Evolutionary conservation across 1,140 invertebrate species (phyloP), one percentile per base, ranked within the genome.

Genomic region (Drosophila lini): DNA sequence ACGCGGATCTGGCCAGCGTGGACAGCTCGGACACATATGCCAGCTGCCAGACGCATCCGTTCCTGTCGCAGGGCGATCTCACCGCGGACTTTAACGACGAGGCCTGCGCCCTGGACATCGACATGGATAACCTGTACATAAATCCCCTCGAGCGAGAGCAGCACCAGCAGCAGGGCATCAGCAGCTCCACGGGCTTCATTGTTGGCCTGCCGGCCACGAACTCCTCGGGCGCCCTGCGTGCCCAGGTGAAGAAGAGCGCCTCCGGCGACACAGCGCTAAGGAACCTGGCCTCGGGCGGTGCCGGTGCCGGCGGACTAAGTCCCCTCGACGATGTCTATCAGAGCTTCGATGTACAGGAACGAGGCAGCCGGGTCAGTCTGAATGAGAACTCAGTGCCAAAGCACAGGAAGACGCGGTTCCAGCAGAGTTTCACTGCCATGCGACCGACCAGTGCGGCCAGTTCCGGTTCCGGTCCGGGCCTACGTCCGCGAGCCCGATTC

Each of bases 11-110:
- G 65, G 96, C 95, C 56, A 96, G 95, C 90, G 94, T 97, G 44
- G 96, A 97, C 86, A 97, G 96, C 82, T 97, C 96, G 32, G 98
- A 98, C 93, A 99, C 98, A 60, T 99, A 97, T 93, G 97, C 97
- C 91, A 98, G 97, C 93, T 99, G 98, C 94, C 96, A 97, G 94
- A 98, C 98, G 74, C 97, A 98, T 94, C 97, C 97, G 81, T 98
- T 97, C 93, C 95, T 96, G 92, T 98, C 97, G 81, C 94, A 96
- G 93, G 96, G 95, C 81, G 96, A 97, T 93, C 94, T 97, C 81
- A 95, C 96, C 53, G 94, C 95, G 74, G 96, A 96, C 91, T 93
- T 93, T 86, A 94, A 93, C 59, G 93, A 94, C 74, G 92, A 92
- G 63, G 78, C 90, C 28, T 92, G 93, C 67, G 92, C 91, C 4